A percentile compares a stretch with the other conserved stretches of the same genome.
These are phyloP conservation scores for Gnatocerus cornutus DNA, from an alignment of 2,888 invertebrate genomes.

Conservation along the genomic window DNA sequence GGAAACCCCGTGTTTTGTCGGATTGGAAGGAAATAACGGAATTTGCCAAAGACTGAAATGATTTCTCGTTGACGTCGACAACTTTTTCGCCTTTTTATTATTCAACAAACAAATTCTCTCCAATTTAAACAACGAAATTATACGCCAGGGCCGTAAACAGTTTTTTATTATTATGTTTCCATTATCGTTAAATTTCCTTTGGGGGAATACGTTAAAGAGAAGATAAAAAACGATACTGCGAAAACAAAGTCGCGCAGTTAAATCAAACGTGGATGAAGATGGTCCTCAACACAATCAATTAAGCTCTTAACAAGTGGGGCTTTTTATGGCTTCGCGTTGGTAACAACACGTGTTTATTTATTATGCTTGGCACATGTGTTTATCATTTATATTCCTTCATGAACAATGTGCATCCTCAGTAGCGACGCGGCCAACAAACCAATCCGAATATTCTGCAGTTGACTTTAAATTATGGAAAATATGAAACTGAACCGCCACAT, in stretches of 20 bases:
- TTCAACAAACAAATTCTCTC: conserved; percentile 33
- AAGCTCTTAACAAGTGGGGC: conserved; percentile 45
- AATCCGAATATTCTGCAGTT: conserved; percentile 35
- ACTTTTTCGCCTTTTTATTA: conserved; percentile 20
- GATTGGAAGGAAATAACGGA: conserved; percentile 18
- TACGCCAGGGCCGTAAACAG: conserved; percentile 31
- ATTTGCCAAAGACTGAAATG: conserved; percentile 30
- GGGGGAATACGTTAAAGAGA: conserved; percentile 18
- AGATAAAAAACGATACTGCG: conserved; percentile 10
- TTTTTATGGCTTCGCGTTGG: conserved; percentile 46
- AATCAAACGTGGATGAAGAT: conserved; percentile 10
- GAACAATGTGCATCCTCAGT: conserved; percentile 23
- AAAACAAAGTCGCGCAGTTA: conserved; percentile 26
- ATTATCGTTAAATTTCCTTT: conserved; percentile 44
- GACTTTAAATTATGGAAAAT: conserved; percentile 50
- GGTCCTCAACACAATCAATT: conserved; percentile 27
- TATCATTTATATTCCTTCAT: conserved; percentile 43
- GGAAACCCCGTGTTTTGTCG: conserved; percentile 42
- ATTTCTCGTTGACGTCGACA: conserved; percentile 34
- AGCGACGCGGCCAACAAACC: conserved; percentile 19
- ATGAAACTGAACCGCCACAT: conserved; percentile 53
- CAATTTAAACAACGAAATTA: conserved; percentile 18
- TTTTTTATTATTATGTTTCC: conserved; percentile 47
- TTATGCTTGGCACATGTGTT: conserved; percentile 48
- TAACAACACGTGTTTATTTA: conserved; percentile 49